Evolutionary conservation across 2,888 invertebrate species (phyloP).

Genomic region (Lucinisca nassula): DNA sequence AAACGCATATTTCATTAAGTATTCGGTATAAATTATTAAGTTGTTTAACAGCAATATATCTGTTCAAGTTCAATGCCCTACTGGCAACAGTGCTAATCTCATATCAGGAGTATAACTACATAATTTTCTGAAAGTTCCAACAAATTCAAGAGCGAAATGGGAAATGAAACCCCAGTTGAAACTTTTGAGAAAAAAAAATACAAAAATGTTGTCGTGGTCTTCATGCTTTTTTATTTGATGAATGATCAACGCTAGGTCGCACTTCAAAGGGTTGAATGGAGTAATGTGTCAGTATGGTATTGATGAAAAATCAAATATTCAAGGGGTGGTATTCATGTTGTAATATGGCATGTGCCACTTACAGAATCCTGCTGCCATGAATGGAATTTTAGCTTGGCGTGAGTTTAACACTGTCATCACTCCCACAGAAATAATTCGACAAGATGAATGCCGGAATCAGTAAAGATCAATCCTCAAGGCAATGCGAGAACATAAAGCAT

Average conservation of each 20-base stretch:
- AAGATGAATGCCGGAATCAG: conserved; percentile 18
- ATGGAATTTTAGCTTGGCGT: conserved; percentile 62
- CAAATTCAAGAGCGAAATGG: conserved; percentile 11
- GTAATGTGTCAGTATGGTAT: conserved; percentile 49
- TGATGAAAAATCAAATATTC: conserved; percentile 15
- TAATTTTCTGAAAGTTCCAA: conserved; percentile 70
- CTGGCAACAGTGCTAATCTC: conserved; percentile 71
- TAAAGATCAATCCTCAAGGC: background rate
- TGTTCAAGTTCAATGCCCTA: conserved; percentile 70
- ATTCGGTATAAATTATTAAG: conserved; percentile 48
- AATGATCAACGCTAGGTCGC: conserved; percentile 58
- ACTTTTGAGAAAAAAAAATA: conserved; percentile 43
- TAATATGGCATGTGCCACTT: conserved; percentile 43
- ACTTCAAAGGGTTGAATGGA: conserved; percentile 54
- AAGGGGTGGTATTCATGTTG: conserved; percentile 60
- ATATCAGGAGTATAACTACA: conserved; percentile 64
- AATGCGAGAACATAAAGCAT: conserved; percentile 20
- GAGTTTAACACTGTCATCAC: conserved; percentile 50
- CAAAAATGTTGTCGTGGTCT: conserved; percentile 60
- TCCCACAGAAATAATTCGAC: conserved; percentile 51
- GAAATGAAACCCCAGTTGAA: conserved; percentile 66
- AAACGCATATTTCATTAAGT: conserved; percentile 66
- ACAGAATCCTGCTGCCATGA: conserved; percentile 50
- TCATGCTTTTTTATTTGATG: conserved; percentile 65
- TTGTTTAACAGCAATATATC: conserved; percentile 50